phyloP scores from a whole-genome alignment of 1,140 invertebrate genomes.

The Polyergus mexicanus region DNA sequence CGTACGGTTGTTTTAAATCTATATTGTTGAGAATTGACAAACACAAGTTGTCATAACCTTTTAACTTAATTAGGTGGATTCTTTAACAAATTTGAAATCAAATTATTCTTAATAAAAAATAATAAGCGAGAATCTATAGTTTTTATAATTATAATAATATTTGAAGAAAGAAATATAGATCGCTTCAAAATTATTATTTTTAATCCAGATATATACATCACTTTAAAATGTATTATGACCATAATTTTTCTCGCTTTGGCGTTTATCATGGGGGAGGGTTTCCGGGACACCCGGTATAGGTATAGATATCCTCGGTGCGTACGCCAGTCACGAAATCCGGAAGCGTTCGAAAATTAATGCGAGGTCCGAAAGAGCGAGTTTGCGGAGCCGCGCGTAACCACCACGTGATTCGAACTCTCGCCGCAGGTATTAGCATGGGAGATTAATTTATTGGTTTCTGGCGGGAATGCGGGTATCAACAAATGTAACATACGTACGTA shows the following conservation, averaged over 20 bases:
- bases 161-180: no score
- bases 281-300: neutral
- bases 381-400: constrained; percentile 36
- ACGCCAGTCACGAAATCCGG: constrained; percentile 65
- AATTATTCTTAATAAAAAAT: neutral
- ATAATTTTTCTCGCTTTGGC: neutral
- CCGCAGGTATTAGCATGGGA: constrained; percentile 73
- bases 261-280: neutral
- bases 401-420: constrained; percentile 32
- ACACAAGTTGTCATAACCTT: neutral
- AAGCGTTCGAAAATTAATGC: constrained; percentile 75
- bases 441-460: constrained; percentile 75
- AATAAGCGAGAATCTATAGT: no score
- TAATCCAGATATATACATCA: neutral
- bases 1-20: neutral
- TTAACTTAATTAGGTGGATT: neutral
- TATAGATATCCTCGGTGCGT: constrained; percentile 22
- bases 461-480: constrained; percentile 70
- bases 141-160: neutral
- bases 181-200: neutral
- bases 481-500: constrained; percentile 56
- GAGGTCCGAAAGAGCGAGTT: constrained; percentile 62
- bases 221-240: neutral
- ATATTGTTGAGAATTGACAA: neutral
- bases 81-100: neutral